phyloP scores from a whole-genome alignment of 2,797 vertebrate genomes.

The Siniperca undulata region DNA sequence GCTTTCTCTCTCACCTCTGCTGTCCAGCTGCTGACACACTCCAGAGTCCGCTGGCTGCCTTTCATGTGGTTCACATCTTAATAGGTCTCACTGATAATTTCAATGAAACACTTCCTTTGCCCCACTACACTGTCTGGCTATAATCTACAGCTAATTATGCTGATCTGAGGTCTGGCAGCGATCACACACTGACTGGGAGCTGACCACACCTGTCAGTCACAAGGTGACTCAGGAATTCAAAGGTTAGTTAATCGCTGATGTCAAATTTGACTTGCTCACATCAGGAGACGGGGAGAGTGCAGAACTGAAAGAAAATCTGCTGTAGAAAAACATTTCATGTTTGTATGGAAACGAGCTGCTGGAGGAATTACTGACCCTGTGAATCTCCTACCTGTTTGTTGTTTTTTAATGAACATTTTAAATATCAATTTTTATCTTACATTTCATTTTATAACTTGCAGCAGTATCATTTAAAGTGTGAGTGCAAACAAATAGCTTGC shows the following conservation, averaged over 20 bases:
- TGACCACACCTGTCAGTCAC: conserved; percentile 76
- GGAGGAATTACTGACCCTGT: too few species aligned
- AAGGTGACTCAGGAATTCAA: conserved; percentile 13
- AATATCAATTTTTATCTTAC: neutral
- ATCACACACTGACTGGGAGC: conserved; percentile 55
- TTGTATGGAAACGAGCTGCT: neutral
- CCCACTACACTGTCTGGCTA: conserved; percentile 54
- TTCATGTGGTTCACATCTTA: conserved; percentile 90
- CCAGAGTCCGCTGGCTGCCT: conserved; percentile 86
- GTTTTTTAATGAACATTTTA: too few species aligned
- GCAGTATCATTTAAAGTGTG: neutral
- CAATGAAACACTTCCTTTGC: conserved; percentile 88
- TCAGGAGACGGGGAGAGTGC: neutral
- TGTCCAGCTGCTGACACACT: conserved; percentile 83
- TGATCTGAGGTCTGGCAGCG: conserved; percentile 80
- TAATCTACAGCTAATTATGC: conserved; percentile 81
- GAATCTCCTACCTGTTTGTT: neutral
- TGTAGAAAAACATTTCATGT: neutral
- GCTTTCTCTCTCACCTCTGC: conserved; percentile 85
- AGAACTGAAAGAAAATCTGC: neutral
- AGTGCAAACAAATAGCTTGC: neutral
- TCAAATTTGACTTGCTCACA: conserved; percentile 12
- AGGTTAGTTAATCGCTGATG: conserved; percentile 45
- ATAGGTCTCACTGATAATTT: conserved; percentile 89
- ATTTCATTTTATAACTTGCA: neutral